phyloP scores from a whole-genome alignment of 2,888 invertebrate genomes.

The Dendrolimus houi region DNA sequence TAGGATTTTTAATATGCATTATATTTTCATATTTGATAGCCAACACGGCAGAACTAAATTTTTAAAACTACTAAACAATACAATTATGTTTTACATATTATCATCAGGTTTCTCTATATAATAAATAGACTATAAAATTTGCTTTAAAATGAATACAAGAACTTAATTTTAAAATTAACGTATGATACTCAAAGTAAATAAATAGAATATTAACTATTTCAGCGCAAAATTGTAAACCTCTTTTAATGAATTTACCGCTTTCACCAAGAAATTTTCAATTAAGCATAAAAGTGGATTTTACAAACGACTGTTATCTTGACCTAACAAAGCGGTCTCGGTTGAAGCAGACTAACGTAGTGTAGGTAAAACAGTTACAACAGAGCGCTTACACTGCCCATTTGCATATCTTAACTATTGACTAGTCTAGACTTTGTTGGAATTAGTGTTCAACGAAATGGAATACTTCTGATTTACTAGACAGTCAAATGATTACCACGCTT shows the following conservation, averaged over 20 bases:
- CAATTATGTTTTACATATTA: too few relatives aligned
- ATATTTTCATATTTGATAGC: too few relatives aligned
- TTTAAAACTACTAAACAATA: too few relatives aligned
- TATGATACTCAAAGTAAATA: too few relatives aligned
- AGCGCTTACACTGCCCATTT: slow-evolving; percentile 38
- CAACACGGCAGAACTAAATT: too few relatives aligned
- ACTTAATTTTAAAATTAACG: too few relatives aligned
- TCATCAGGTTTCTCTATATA: too few relatives aligned
- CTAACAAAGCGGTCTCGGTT: neutral
- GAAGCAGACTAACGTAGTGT: slow-evolving; percentile 5
- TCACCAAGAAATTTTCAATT: neutral
- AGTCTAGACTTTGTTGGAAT: slow-evolving; percentile 52
- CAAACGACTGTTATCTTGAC: neutral
- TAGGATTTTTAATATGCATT: too few relatives aligned
- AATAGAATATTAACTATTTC: too few relatives aligned
- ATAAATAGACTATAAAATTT: too few relatives aligned
- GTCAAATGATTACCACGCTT: slow-evolving; percentile 11
- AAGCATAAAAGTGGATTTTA: neutral
- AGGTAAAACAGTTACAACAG: slow-evolving; percentile 28
- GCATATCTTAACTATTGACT: slow-evolving; percentile 53
- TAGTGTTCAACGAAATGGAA: slow-evolving; percentile 43
- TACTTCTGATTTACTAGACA: slow-evolving; percentile 30
- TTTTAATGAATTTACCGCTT: neutral
- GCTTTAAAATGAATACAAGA: too few relatives aligned
- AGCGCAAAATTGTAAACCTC: too few relatives aligned